A percentile compares a stretch with the other conserved stretches of the same genome.
Evolutionary conservation across 2,888 invertebrate genomes (phyloP).

Genomic region (Frankliniella intonsa): DNA sequence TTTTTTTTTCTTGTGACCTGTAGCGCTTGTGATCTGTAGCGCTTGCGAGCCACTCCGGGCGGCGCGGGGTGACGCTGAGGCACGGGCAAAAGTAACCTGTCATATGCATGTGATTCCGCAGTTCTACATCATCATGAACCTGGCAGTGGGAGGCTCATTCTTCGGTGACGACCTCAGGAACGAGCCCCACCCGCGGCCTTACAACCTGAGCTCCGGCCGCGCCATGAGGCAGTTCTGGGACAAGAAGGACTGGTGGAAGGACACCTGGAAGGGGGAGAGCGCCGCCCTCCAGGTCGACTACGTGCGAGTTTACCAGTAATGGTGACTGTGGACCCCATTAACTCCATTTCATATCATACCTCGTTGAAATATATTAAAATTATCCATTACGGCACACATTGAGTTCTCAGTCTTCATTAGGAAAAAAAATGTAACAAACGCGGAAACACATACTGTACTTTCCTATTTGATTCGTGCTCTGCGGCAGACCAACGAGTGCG

Average conservation of each 20-base stretch:
- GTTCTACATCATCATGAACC: slow-evolving; percentile 46
- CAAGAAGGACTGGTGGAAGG: slow-evolving; percentile 35
- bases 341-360: no score
- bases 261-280: slow-evolving; percentile 36
- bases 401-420: no score
- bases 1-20: no score
- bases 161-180: slow-evolving; percentile 40
- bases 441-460: no score
- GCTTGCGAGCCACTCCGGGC: no score
- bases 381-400: no score
- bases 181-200: slow-evolving; percentile 37
- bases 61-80: not conserved
- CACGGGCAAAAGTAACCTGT: not conserved
- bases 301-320: slow-evolving; percentile 36
- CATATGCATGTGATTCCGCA: slow-evolving; percentile 32
- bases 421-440: no score
- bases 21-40: no score
- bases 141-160: slow-evolving; percentile 46
- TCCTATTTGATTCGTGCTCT: no score
- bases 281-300: slow-evolving; percentile 37
- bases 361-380: no score
- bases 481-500: no score
- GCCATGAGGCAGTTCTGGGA: slow-evolving; percentile 39
- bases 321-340: not conserved
- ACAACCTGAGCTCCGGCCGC: slow-evolving; percentile 35